Conservation (phyloP, 2,888 invertebrate species). For the Embidobia sp. region DNA sequence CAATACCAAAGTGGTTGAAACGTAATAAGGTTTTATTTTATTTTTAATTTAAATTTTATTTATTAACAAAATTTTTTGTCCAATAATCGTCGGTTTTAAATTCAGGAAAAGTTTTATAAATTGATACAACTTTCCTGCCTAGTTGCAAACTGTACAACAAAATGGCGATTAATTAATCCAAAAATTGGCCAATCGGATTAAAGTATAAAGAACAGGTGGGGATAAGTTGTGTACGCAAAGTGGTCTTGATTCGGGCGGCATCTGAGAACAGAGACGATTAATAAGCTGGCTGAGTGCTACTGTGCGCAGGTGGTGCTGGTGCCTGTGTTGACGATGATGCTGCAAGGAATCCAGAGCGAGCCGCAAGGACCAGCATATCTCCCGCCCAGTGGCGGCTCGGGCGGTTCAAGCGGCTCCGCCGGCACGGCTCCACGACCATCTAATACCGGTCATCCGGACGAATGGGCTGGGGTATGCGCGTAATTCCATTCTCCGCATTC, state of each 20-base stretch:
- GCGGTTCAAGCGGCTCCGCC: conserved; percentile 27
- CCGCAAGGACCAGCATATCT: conserved; percentile 79
- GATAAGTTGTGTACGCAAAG: conserved; percentile 14
- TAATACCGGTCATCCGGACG: conserved; percentile 78
- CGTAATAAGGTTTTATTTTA: too few relatives aligned
- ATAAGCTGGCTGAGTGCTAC: conserved; percentile 47
- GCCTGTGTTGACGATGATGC: conserved; percentile 74
- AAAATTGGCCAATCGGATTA: too few relatives aligned
- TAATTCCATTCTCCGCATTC: conserved; percentile 60
- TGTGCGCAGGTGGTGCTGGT: conserved; percentile 66
- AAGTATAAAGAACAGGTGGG: not conserved
- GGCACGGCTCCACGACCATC: conserved; percentile 59
- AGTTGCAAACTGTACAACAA: too few relatives aligned
- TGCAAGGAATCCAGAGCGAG: conserved; percentile 81
- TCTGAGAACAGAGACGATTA: conserved; percentile 42
- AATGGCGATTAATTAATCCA: too few relatives aligned
- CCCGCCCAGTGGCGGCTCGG: conserved; percentile 81
- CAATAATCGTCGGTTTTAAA: too few relatives aligned
- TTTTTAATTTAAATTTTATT: too few relatives aligned
- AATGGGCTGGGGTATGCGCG: conserved; percentile 79
- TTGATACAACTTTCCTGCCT: too few relatives aligned
- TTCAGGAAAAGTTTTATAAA: too few relatives aligned
- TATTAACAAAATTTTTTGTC: too few relatives aligned
- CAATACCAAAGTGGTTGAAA: too few relatives aligned
- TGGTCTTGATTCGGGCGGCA: conserved; percentile 45